Percentiles rank a stretch among this genome's conserved stretches.
Evolutionary conservation across 2,113 vertebrate species (phyloP).

Genomic region (Lepus timidus): DNA sequence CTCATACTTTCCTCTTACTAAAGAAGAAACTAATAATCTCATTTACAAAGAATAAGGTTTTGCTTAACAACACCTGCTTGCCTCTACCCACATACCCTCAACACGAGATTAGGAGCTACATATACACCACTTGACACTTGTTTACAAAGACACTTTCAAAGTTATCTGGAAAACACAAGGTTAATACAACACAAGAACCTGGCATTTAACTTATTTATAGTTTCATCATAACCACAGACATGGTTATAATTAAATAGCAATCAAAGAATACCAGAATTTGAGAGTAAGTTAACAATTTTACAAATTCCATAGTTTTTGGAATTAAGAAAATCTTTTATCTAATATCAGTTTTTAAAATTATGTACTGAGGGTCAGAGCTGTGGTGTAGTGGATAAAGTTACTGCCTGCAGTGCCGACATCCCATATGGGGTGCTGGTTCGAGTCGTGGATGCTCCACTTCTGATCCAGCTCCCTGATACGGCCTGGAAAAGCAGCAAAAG

Average conservation of each 20-base stretch:
- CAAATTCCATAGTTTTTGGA: neutral
- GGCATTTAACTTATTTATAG: neutral
- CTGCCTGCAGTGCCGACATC: too few relatives aligned
- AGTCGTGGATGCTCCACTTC: too few relatives aligned
- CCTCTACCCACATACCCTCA: too few relatives aligned
- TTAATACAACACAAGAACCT: neutral
- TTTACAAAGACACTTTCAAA: neutral
- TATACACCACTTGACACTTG: neutral
- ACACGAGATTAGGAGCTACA: neutral
- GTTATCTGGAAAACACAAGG: neutral
- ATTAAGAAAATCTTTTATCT: conserved; percentile 10
- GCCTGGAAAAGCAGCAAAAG: too few relatives aligned
- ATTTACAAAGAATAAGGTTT: neutral
- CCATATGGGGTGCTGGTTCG: too few relatives aligned
- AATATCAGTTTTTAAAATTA: conserved; percentile 22
- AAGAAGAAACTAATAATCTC: neutral
- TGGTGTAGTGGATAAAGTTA: too few relatives aligned
- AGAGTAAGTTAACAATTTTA: conserved; percentile 32
- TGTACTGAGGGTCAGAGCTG: neutral
- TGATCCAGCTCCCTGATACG: too few relatives aligned
- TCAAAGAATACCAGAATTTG: neutral
- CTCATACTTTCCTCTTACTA: neutral
- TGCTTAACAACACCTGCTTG: neutral
- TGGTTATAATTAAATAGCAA: neutral
- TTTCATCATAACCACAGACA: conserved; percentile 11